Evolutionary conservation across 2,888 invertebrate species (phyloP).

Genomic region (Hirtodrosophila cameraria): DNA sequence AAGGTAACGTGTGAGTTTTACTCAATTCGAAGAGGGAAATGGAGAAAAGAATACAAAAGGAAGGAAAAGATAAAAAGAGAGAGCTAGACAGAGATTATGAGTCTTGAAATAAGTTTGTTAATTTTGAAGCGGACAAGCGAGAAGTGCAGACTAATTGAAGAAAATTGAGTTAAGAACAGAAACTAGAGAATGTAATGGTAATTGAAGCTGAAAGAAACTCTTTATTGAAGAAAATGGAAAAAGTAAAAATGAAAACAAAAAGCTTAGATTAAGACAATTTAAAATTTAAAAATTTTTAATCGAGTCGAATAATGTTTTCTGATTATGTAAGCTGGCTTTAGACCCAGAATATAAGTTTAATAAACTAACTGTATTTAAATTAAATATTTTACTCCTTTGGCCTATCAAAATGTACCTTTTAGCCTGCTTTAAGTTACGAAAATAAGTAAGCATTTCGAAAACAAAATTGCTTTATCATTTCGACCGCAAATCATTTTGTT

Average conservation of each 20-base stretch:
- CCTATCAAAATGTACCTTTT: slow-evolving; percentile 21
- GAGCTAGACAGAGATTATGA: background rate
- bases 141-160: no score
- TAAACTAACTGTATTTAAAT: background rate
- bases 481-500: slow-evolving; percentile 55
- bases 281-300: no score
- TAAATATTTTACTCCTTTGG: background rate
- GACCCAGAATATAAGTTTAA: background rate
- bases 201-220: no score
- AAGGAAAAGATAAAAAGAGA: no score
- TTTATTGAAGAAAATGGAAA: background rate
- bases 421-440: slow-evolving; percentile 2
- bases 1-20: slow-evolving; percentile 16
- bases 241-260: background rate
- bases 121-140: background rate
- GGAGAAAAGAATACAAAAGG: background rate
- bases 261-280: no score
- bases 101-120: slow-evolving; percentile 3
- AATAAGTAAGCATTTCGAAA: background rate
- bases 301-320: no score
- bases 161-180: no score
- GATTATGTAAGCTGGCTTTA: no score
- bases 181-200: no score
- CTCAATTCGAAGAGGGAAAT: background rate
- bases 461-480: slow-evolving; percentile 44